These are phyloP conservation scores for Lasioglossum malachurum DNA, from an alignment of 2,888 invertebrate species.

Conservation along the genomic window DNA sequence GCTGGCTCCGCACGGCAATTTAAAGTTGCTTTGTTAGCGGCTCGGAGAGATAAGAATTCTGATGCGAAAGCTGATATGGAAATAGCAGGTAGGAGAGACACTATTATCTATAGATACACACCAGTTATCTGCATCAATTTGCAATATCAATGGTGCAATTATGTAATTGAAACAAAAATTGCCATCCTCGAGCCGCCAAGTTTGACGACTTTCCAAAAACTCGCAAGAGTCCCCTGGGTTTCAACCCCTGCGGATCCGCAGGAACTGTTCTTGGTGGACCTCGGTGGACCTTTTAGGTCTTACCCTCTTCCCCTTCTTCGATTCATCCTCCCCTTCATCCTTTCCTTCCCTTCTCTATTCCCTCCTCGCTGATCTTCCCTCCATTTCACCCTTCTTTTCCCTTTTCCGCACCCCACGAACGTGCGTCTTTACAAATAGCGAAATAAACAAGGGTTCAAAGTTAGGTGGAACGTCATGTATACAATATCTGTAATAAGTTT, in stretches of 20 bases:
- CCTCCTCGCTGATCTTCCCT: background rate
- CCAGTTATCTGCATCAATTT: background rate
- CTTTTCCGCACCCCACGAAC: background rate
- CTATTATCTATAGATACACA: no score
- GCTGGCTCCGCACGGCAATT: background rate
- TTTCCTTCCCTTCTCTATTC: background rate
- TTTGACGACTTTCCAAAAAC: background rate
- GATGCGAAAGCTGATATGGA: background rate
- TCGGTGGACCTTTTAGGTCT: background rate
- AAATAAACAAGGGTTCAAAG: background rate
- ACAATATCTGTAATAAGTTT: background rate
- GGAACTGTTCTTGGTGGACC: slow-evolving; percentile 1
- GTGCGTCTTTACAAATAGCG: slow-evolving; percentile 2
- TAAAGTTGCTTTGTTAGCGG: background rate
- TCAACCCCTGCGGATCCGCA: background rate
- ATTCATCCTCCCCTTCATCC: background rate
- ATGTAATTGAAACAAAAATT: background rate
- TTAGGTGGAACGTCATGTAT: background rate
- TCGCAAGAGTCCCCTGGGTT: background rate
- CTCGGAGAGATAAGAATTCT: background rate
- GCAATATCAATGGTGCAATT: background rate
- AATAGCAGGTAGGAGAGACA: background rate
- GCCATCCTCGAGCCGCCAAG: background rate
- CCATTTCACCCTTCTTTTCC: background rate
- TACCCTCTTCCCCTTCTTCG: background rate